phyloP scores from a whole-genome alignment of 2,888 invertebrate genomes.

The Stenchaetothrips biformis region DNA sequence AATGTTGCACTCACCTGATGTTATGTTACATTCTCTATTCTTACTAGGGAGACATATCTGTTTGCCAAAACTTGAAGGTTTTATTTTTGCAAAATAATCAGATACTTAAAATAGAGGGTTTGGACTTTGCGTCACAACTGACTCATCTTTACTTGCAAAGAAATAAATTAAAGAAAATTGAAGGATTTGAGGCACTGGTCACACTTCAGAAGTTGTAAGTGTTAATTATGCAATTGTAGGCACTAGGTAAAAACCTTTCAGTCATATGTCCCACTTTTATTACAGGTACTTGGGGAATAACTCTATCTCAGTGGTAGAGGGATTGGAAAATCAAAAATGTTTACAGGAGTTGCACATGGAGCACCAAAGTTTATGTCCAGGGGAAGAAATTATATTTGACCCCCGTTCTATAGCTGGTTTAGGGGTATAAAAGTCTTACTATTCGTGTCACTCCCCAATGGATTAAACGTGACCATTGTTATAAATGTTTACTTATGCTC shows the following conservation, averaged over 20 bases:
- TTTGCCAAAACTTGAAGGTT: background rate
- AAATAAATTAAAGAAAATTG: background rate
- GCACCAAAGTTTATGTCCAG: background rate
- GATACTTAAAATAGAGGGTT: background rate
- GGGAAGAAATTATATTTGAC: constrained; percentile 1
- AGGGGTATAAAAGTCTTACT: background rate
- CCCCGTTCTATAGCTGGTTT: background rate
- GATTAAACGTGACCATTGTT: background rate
- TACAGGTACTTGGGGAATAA: background rate
- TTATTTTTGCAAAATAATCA: constrained; percentile 5
- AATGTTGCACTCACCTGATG: background rate
- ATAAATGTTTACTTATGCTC: background rate
- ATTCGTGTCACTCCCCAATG: background rate
- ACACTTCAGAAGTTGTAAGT: background rate
- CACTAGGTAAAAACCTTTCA: background rate
- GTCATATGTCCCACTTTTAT: background rate
- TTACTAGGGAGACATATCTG: background rate
- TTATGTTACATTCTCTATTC: background rate
- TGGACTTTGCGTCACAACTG: background rate
- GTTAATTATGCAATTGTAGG: background rate
- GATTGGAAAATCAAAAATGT: background rate
- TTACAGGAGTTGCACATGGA: background rate
- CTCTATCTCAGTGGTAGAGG: background rate
- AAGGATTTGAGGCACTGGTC: background rate
- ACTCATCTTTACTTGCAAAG: background rate